Conservation (phyloP, 1,140 invertebrate genomes). For the Berghia stephanieae region DNA sequence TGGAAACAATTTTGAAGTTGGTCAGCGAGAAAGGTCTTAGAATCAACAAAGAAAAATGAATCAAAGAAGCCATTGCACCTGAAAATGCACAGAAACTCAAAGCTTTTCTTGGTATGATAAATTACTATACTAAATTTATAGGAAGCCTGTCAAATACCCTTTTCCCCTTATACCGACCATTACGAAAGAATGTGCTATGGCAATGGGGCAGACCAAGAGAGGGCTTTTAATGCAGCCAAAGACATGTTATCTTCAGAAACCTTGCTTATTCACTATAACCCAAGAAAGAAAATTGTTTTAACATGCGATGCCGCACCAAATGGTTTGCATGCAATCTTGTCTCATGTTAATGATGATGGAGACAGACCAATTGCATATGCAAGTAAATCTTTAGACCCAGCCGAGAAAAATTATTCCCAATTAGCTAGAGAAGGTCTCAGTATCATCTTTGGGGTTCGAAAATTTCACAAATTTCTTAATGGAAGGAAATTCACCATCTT, state of each 20-base stretch:
- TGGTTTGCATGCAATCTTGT: conserved; percentile 69
- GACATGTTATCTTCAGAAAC: conserved; percentile 66
- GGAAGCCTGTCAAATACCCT: no score
- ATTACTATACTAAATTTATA: no score
- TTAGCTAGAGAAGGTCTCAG: conserved; percentile 70
- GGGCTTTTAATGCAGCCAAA: conserved; percentile 33
- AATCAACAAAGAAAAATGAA: conserved; percentile 43
- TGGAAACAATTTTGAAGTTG: no score
- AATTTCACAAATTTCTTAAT: conserved; percentile 69
- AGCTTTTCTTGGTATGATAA: no score
- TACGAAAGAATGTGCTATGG: conserved; percentile 34
- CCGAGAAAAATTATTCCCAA: conserved; percentile 70
- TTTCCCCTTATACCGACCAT: conserved; percentile 35
- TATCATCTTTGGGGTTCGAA: conserved; percentile 67
- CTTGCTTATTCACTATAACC: no score
- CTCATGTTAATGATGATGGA: no score
- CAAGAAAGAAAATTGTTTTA: conserved; percentile 59
- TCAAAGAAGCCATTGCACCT: conserved; percentile 25
- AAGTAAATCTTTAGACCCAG: conserved; percentile 62
- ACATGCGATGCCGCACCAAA: conserved; percentile 69
- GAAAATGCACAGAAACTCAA: no score
- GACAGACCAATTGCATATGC: conserved; percentile 66
- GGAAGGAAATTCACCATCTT: conserved; percentile 64
- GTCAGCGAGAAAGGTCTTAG: conserved; percentile 34
- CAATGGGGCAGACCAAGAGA: conserved; percentile 35